Percentiles rank a stretch among this genome's conserved stretches.
phyloP scores from a whole-genome alignment of 1,140 invertebrate species.

The Drosophila novamexicana region DNA sequence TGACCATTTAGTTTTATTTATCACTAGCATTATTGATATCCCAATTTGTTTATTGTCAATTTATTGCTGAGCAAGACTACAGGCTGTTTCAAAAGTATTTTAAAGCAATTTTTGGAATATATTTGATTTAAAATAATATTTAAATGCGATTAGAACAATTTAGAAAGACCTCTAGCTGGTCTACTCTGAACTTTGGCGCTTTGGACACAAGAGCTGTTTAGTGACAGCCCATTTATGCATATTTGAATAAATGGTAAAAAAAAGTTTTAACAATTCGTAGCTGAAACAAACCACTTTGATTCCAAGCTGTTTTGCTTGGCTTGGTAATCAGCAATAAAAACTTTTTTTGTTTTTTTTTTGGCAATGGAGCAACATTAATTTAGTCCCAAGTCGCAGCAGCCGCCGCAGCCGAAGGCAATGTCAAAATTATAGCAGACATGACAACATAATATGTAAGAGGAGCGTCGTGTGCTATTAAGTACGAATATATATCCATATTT shows the following conservation, averaged over 20 bases:
- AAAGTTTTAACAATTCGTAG: constrained; percentile 38
- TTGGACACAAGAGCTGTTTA: not conserved
- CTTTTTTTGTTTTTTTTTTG: constrained; percentile 9
- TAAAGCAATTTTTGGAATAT: too few relatives aligned
- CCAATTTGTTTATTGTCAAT: too few relatives aligned
- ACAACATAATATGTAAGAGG: constrained; percentile 23
- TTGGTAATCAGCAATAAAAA: constrained; percentile 51
- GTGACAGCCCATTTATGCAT: constrained; percentile 2
- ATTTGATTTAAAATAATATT: too few relatives aligned
- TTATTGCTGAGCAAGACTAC: too few relatives aligned
- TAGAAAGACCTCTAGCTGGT: not conserved
- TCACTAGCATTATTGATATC: too few relatives aligned
- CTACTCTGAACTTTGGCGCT: not conserved
- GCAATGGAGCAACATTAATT: constrained; percentile 42
- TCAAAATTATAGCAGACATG: constrained; percentile 50
- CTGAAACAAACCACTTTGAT: constrained; percentile 18
- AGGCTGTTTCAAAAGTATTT: too few relatives aligned
- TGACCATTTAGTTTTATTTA: too few relatives aligned
- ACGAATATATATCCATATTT: constrained; percentile 40
- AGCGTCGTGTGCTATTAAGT: constrained; percentile 64
- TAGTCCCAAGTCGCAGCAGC: constrained; percentile 15
- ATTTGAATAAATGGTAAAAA: not conserved
- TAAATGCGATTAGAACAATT: too few relatives aligned
- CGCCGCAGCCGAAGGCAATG: constrained; percentile 34
- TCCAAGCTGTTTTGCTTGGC: constrained; percentile 20